Base-by-base conservation (phyloP, 2,113 vertebrate genomes). In the Semnornis frantzii region DNA sequence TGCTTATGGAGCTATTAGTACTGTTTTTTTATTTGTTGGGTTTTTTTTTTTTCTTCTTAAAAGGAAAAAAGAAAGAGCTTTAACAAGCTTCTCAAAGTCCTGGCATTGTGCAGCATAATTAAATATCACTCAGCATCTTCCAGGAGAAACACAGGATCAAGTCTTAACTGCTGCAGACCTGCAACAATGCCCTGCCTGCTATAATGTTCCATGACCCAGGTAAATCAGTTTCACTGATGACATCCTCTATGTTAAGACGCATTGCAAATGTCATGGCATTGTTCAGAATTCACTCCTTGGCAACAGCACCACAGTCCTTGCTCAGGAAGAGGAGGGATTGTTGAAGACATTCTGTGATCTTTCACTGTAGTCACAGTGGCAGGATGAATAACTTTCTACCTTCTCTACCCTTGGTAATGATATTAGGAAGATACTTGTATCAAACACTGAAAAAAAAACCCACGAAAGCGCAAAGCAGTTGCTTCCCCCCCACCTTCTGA, bases 221-320 rank as follows among this genome's bases (percentile, higher is more conserved):
- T 31, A 87, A 37, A 75, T 64, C n/a, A 30, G 7, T 63, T 86
- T 78, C 30, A 58, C 16, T 77, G 25, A 23, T 55, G 30, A 33
- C 10, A 5, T 30, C 19, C 68, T 82, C 74, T 59, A 18, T 30
- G 64, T 42, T 55, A 82, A 64, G 24, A 68, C 15, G 9, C 54
- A 71, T 1, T 48, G 6, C 25, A 93, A 83, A 66, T 57, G 5
- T 63, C 25, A 48, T 20, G 11, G 10, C 15, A 55, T 25, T 14
- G 50, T 64, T 75, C 31, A 68, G 89, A 72, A 69, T 48, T 57
- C 79, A 31, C n/a, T 42, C 46, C 25, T 74, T 55, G 12, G 52
- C 34, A 81, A 33, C 0, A 73, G 27, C 20, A 84, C 31, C 18
- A 70, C 0, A 0, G 24, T 66, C 78, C 70, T 33, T 66, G 30